Conservation (phyloP, 2,797 vertebrate species). For the Meriones psammophilus region DNA sequence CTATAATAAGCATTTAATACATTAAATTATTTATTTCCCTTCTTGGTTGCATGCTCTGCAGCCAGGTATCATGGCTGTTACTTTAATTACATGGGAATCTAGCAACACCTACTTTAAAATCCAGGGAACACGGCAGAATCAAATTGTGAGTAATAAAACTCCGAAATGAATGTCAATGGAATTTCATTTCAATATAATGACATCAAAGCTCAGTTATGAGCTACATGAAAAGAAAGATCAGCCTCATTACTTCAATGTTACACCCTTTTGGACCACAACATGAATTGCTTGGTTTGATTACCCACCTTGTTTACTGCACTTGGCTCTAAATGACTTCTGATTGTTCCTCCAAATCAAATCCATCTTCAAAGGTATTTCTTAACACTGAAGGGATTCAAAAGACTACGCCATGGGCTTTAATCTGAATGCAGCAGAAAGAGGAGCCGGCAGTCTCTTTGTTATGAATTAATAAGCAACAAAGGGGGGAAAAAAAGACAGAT, state of each 20-base stretch:
- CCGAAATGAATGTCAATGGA: conserved; percentile 74
- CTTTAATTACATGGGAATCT: conserved; percentile 60
- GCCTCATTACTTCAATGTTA: conserved; percentile 64
- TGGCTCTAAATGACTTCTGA: conserved; percentile 76
- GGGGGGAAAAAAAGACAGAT: not conserved
- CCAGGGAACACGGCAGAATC: conserved; percentile 25
- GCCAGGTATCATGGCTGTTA: conserved; percentile 31
- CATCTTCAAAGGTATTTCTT: conserved; percentile 78
- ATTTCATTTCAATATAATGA: conserved; percentile 73
- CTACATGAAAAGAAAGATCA: conserved; percentile 26
- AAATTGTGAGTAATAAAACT: conserved; percentile 74
- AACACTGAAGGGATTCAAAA: conserved; percentile 75
- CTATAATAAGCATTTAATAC: conserved; percentile 33
- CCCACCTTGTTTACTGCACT: conserved; percentile 64
- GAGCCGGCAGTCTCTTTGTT: conserved; percentile 54
- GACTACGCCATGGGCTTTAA: conserved; percentile 63
- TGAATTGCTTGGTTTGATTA: conserved; percentile 72
- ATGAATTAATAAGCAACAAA: conserved; percentile 75
- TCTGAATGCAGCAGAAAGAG: conserved; percentile 70
- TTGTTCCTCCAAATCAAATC: conserved; percentile 76
- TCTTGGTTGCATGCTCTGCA: conserved; percentile 20
- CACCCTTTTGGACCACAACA: conserved; percentile 53
- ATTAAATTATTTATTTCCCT: conserved; percentile 68
- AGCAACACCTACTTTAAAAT: conserved; percentile 50
- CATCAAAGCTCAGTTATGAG: conserved; percentile 71